Base-by-base conservation (phyloP, 1,140 invertebrate species). In the Probaryconus sp. region DNA sequence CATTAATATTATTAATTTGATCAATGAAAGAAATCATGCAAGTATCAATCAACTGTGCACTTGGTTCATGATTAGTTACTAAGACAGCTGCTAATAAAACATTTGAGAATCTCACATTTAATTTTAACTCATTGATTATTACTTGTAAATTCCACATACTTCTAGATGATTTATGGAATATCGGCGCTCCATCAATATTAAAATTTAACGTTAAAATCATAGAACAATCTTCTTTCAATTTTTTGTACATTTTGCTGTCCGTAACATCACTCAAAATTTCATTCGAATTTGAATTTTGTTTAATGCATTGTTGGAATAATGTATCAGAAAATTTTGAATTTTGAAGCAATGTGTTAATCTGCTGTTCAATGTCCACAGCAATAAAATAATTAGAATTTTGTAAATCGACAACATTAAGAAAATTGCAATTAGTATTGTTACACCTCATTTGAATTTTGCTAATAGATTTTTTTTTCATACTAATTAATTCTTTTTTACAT, bases 101-200 rank as follows among this genome's bases (percentile, higher is more conserved):
- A 42, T 38, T 38, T 17, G 47, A 48, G 26, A 56, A 64, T 40
- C 68, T 40, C n/a, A 64, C 1, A 10, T 64, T 24, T 2, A 30
- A 20, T 3, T 42, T 33, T 20, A 72, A 45, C 53, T 73, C 61
- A 10, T 73, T 67, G 11, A 73, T 30, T 10, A 56, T 21, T 20
- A 65, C 21, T 47, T 73, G 70, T 10, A 60, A 24, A 18, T 55
- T 63, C 70, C 70, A 73, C 48, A 73, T 67, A 33, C 61, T 45
- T 17, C 61, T 35, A 7, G 40, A 42, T 5, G 33, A 56, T 28
- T 55, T 67, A n/a, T 67, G 50, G 38, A 65, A 65, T 24, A 64
- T 38, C 1, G 69, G 69, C 13, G 56, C 55, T 21, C 67, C 56
- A 37, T 71, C 68, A 1, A 51, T 64, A 31, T 55, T 63, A 17